Conservation (phyloP, 2,113 vertebrate genomes). For the Prinia subflava region DNA sequence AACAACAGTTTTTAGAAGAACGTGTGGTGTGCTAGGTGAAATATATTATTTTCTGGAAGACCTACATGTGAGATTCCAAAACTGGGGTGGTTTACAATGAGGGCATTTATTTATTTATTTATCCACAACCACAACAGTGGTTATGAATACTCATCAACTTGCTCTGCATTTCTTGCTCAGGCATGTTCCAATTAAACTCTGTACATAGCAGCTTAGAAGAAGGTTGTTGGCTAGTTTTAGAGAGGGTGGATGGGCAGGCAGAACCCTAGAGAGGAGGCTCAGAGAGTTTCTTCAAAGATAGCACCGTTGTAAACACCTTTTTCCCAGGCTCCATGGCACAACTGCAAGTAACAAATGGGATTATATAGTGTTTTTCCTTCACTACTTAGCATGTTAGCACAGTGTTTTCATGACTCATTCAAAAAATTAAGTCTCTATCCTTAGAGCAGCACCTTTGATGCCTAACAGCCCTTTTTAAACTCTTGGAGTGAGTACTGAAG, state of each 20-base stretch:
- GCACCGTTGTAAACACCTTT: background rate
- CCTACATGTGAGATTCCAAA: background rate
- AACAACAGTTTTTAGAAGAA: background rate
- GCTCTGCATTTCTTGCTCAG: background rate
- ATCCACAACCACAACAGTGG: background rate
- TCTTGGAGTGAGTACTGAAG: background rate
- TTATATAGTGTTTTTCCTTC: background rate
- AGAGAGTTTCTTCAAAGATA: background rate
- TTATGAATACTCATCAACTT: background rate
- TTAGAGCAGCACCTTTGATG: background rate
- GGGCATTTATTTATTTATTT: constrained; percentile 3
- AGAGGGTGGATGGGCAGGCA: background rate
- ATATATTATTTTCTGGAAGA: background rate
- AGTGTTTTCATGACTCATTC: background rate
- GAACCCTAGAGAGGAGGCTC: background rate
- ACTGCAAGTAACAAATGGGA: background rate
- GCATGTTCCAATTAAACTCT: background rate
- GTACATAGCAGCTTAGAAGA: background rate
- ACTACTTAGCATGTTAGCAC: background rate
- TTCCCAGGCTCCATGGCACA: background rate
- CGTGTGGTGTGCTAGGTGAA: background rate
- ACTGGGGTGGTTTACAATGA: background rate
- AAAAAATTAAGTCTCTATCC: background rate
- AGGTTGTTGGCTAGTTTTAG: background rate
- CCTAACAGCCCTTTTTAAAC: background rate